Conservation (phyloP, 2,888 invertebrate genomes). For the Ecdyonurus torrentis region DNA sequence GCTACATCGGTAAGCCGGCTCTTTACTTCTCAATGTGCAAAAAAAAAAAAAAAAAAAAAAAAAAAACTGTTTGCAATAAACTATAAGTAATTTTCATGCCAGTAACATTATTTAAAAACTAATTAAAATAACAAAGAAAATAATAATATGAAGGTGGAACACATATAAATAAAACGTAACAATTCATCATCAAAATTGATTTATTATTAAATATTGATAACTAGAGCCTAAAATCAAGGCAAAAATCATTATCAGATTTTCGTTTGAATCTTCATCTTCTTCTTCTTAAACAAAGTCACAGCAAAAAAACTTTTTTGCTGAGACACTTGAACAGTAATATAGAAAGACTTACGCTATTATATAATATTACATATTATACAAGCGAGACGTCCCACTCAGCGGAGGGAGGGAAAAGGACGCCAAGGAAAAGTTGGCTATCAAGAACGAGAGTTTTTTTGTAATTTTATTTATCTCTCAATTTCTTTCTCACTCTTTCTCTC, state of each 20-base stretch:
- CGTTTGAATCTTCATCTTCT: neutral
- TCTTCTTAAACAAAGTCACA: neutral
- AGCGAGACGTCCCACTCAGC: neutral
- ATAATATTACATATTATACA: neutral
- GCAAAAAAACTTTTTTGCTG: neutral
- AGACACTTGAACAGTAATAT: neutral
- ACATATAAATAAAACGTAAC: neutral
- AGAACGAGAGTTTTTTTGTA: neutral
- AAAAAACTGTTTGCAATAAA: too few relatives aligned
- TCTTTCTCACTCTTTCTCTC: too few relatives aligned
- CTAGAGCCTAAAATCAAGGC: slow-evolving; percentile 11
- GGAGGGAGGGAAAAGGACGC: neutral
- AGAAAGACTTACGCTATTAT: neutral
- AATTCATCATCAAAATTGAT: slow-evolving; percentile 8
- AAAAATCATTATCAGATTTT: slow-evolving; percentile 4
- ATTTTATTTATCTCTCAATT: too few relatives aligned
- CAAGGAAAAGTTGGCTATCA: neutral
- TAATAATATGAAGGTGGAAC: too few relatives aligned
- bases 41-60: too few relatives aligned
- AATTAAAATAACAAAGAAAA: too few relatives aligned
- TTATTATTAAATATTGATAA: slow-evolving; percentile 11
- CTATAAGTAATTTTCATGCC: too few relatives aligned
- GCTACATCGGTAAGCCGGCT: too few relatives aligned
- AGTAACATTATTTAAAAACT: too few relatives aligned
- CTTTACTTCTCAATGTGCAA: too few relatives aligned